phyloP scores from a whole-genome alignment of 2,113 vertebrate genomes.

The Chaetura pelagica region DNA sequence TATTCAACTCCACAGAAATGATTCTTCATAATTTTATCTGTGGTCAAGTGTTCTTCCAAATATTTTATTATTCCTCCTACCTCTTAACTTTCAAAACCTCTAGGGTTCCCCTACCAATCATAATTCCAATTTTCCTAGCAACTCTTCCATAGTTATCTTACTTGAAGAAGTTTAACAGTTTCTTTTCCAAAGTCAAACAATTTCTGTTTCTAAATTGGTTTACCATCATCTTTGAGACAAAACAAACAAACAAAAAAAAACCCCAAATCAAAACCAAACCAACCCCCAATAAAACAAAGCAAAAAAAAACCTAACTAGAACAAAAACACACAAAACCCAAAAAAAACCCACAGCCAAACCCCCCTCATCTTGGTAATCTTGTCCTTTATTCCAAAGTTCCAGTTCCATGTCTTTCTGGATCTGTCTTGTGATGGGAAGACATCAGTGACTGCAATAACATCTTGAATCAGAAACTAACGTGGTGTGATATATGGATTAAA shows the following conservation, averaged over 20 bases:
- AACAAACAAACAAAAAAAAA: background rate
- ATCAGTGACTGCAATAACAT: background rate
- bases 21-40: background rate
- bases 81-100: background rate
- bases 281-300: no score
- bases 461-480: background rate
- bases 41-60: background rate
- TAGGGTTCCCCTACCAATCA: background rate
- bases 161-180: background rate
- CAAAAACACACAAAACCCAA: no score
- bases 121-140: background rate
- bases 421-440: background rate
- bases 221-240: background rate
- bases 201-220: background rate
- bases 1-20: background rate
- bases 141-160: background rate
- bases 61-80: background rate
- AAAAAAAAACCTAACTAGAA: accelerated
- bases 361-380: background rate
- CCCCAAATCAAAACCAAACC: no score
- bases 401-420: background rate
- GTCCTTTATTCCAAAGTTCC: background rate
- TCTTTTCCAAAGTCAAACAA: background rate
- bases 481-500: background rate
- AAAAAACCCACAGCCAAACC: no score